Conservation (phyloP, 2,888 invertebrate genomes). For the Plebejus melissa region DNA sequence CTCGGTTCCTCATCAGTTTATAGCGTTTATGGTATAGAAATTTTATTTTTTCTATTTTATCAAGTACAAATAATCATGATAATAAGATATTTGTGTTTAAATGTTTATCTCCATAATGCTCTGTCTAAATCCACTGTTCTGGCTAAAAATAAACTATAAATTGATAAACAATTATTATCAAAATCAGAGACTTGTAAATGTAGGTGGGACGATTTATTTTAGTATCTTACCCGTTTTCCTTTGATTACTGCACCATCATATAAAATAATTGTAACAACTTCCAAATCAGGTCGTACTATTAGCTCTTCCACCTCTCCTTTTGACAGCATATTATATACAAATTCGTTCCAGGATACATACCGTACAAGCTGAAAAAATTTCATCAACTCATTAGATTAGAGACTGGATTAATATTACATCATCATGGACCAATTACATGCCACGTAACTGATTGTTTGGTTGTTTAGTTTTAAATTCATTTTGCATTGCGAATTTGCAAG, state of each 20-base stretch:
- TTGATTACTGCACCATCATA: slow-evolving; percentile 92
- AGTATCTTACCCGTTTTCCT: slow-evolving; percentile 80
- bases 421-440: no score
- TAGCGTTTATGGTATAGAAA: no score
- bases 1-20: no score
- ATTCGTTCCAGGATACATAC: slow-evolving; percentile 97
- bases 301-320: slow-evolving; percentile 96
- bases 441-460: no score
- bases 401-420: background rate
- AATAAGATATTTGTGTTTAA: background rate
- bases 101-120: no score
- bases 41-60: no score
- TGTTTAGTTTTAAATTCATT: no score
- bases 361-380: slow-evolving; percentile 75
- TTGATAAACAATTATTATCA: no score
- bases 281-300: slow-evolving; percentile 89
- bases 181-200: no score
- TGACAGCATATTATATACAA: slow-evolving; percentile 94
- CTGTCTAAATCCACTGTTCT: no score
- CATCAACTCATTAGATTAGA: background rate
- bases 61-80: no score
- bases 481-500: no score
- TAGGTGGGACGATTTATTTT: background rate
- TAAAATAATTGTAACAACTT: slow-evolving; percentile 90
- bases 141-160: background rate